Conservation (phyloP, 2,888 invertebrate species). For the Julus scanicus region DNA sequence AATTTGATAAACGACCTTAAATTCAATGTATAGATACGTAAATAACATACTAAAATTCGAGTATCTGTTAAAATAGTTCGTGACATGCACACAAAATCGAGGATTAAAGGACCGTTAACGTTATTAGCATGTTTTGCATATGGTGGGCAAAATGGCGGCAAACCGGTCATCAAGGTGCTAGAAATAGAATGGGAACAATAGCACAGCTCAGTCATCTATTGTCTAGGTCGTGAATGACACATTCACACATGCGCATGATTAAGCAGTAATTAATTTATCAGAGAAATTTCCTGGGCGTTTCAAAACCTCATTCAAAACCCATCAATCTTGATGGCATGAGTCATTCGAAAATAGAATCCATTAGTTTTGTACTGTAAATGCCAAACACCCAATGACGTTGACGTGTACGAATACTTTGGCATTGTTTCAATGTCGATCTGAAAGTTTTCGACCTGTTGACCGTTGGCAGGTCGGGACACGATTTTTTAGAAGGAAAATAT, state of each 20-base stretch:
- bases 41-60: no score
- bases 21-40: no score
- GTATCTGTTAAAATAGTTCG: no score
- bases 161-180: neutral
- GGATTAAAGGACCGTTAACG: no score
- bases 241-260: conserved; percentile 22
- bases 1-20: no score
- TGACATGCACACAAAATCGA: no score
- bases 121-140: no score
- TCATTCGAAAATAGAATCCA: conserved; percentile 1
- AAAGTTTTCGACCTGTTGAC: conserved; percentile 1
- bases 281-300: conserved; percentile 28
- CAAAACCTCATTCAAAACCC: conserved; percentile 27
- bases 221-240: conserved; percentile 18
- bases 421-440: neutral
- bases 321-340: conserved; percentile 18
- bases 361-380: neutral
- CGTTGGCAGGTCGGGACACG: neutral
- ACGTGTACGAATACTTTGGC: neutral
- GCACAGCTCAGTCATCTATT: neutral
- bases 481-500: no score
- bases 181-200: neutral
- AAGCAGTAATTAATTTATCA: conserved; percentile 28
- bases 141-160: no score
- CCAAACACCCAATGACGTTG: neutral